Percentiles rank a stretch among this genome's conserved stretches.
Evolutionary conservation across 2,797 vertebrate genomes (phyloP).

Genomic region (Sebastolobus alascanus): DNA sequence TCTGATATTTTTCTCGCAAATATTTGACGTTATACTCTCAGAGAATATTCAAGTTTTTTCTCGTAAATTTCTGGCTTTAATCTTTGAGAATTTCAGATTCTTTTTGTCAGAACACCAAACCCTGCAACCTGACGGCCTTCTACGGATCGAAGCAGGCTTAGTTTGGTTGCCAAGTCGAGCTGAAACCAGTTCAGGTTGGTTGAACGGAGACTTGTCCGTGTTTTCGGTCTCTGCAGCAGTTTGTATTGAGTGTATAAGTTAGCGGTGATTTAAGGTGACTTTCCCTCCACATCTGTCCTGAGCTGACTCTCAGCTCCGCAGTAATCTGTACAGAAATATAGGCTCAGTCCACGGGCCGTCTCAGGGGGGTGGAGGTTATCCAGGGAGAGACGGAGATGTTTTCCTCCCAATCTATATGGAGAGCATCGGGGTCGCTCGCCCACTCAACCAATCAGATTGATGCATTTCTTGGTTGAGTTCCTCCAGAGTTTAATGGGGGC

Average conservation of each 20-base stretch:
- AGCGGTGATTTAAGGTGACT: slow-evolving; percentile 13
- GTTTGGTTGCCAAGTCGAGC: too few species aligned
- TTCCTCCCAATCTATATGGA: neutral
- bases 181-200: too few species aligned
- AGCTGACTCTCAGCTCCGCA: slow-evolving; percentile 16
- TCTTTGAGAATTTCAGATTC: too few species aligned
- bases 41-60: too few species aligned
- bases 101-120: too few species aligned
- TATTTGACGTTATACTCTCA: too few species aligned
- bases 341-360: neutral
- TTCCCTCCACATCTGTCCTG: slow-evolving; percentile 2
- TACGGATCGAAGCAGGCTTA: too few species aligned
- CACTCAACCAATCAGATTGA: slow-evolving; percentile 42
- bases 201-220: too few species aligned
- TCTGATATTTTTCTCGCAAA: too few species aligned
- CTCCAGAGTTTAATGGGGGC: slow-evolving; percentile 24
- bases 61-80: too few species aligned
- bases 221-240: too few species aligned
- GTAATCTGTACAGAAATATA: neutral
- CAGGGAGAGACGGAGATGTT: slow-evolving; percentile 18
- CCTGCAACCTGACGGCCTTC: too few species aligned
- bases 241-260: neutral
- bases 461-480: slow-evolving; percentile 42
- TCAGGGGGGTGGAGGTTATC: slow-evolving; percentile 21
- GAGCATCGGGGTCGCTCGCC: slow-evolving; percentile 1